Evolutionary conservation across 1,140 invertebrate genomes (phyloP), one percentile per base, ranked within the genome.

Genomic region (Pseudomyrmex gracilis): DNA sequence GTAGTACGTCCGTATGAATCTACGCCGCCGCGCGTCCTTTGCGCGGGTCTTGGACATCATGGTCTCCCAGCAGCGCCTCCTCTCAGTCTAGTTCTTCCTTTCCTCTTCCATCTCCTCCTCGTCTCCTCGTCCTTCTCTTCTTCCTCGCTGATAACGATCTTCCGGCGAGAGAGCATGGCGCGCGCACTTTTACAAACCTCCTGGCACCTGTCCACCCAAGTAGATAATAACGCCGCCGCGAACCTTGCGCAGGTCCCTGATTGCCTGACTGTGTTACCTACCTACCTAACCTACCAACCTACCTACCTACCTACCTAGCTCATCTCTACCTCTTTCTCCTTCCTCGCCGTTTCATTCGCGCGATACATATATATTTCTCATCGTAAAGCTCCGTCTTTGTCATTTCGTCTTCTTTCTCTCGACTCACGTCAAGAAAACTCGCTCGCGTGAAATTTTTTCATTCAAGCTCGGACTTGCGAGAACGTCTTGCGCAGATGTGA

Each of bases 191-290:
- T 93, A 87, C 73, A 70, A 85, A 89, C 89, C 82, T 90, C 71
- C 83, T 92, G 90, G 90, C 92, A 92, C 91, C 91, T 93, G 92
- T 93, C 92, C 90, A 92, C 90, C 90, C 87, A 88, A 87, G 90
- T 88, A 89, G 87, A 89, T 91, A 92, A 92, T 92, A 92, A 92
- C 89, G 89, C 91, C 84, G 86, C 85, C 66, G 78, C 86, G 85
- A 92, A 86, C 82, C 89, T 83, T 67, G 86, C 67, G 74, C 88
- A 78, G 76, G 34, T 34, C 34, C 88, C 90, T 91, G 90, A 92
- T 92, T 91, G 88, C 88, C 85, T 80, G 83, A 91, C 90, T 88
- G 86, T 89, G 90, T 57, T 68, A 68, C 57, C 13, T 9, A 45
- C 80, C 85, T 67, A 63, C 89, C 89, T 87, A 80, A 83, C 89